A percentile compares a stretch with the other conserved stretches of the same genome.
phyloP scores from a whole-genome alignment of 2,888 invertebrate species.

The Atethmia centrago region DNA sequence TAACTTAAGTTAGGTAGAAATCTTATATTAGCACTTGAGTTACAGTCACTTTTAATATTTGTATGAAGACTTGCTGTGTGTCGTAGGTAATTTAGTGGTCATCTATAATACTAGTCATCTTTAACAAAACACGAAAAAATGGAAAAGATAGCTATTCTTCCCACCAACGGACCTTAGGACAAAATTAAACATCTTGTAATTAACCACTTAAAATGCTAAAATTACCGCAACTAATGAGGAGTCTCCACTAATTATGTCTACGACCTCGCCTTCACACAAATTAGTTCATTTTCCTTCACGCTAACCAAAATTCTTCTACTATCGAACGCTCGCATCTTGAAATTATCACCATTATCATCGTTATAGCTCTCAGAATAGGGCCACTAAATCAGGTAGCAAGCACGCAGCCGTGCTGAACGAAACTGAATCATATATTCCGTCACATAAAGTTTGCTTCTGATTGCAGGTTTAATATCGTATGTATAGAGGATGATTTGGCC shows the following conservation, averaged over 20 bases:
- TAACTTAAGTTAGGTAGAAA: not conserved
- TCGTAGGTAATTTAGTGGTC: not conserved
- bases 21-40: not conserved
- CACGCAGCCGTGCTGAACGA: conserved; percentile 44
- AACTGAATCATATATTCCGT: conserved; percentile 64
- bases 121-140: not conserved
- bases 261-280: conserved; percentile 33
- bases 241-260: conserved; percentile 37
- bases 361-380: conserved; percentile 69
- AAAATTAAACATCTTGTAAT: conserved; percentile 47
- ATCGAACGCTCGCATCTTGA: conserved; percentile 54
- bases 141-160: not conserved
- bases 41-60: not conserved
- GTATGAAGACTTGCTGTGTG: not conserved
- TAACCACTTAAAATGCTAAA: conserved; percentile 44
- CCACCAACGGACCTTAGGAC: not conserved
- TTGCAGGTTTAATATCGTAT: conserved; percentile 61
- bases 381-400: conserved; percentile 63
- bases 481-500: conserved; percentile 74
- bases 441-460: conserved; percentile 70
- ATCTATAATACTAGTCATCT: not conserved
- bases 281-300: conserved; percentile 31
- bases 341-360: conserved; percentile 69
- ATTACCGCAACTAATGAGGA: conserved; percentile 48
- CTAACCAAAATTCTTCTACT: conserved; percentile 48